Evolutionary conservation across 2,888 invertebrate species (phyloP).

Genomic region (Junonia oenone): DNA sequence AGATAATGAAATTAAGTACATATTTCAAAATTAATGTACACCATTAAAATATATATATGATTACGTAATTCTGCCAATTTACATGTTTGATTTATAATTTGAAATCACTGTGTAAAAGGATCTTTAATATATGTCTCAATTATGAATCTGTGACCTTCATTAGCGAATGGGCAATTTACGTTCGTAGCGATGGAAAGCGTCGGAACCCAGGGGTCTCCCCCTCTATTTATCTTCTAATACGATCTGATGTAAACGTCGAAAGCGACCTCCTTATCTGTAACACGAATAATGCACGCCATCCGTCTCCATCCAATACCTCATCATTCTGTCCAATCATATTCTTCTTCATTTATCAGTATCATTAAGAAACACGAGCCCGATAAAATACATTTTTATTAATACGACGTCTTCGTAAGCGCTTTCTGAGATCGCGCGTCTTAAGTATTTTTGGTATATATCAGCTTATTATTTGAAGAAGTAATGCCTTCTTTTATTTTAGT

Average conservation of each 20-base stretch:
- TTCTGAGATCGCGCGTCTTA: neutral
- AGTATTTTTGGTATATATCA: neutral
- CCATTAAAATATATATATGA: too few relatives aligned
- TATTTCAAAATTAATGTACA: too few relatives aligned
- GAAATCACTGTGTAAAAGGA: neutral
- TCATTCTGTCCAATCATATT: constrained; percentile 51
- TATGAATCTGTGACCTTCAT: neutral
- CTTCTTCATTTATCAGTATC: constrained; percentile 54
- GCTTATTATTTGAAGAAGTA: neutral
- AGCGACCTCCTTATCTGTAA: constrained; percentile 55
- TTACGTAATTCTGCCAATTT: too few relatives aligned
- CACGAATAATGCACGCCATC: constrained; percentile 60
- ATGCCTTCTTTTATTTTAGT: neutral
- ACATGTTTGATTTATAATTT: neutral
- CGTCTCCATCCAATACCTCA: constrained; percentile 54
- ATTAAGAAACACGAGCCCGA: constrained; percentile 38
- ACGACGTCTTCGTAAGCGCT: constrained; percentile 1
- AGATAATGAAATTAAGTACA: too few relatives aligned
- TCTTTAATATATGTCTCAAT: neutral
- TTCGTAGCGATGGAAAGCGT: neutral
- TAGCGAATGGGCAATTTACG: neutral
- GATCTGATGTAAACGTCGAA: constrained; percentile 60
- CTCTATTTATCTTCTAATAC: constrained; percentile 41
- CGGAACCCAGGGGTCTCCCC: constrained; percentile 1
- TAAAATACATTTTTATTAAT: constrained; percentile 20